Conservation (phyloP, 2,888 invertebrate species). For the Drosophila leonis region DNA sequence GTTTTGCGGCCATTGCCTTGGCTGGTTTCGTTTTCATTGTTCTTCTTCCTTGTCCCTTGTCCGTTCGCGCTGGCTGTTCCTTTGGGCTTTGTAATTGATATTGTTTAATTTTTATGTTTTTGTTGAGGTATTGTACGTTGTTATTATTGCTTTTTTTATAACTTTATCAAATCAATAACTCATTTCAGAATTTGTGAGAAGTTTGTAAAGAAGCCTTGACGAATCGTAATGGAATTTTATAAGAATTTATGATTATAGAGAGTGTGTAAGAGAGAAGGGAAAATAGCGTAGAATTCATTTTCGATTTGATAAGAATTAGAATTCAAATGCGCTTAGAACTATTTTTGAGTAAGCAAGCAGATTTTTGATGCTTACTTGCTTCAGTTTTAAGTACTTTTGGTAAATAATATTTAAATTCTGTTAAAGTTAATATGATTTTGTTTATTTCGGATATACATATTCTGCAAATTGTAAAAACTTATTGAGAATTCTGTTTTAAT, state of each 20-base stretch:
- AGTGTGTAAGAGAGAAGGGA: background rate
- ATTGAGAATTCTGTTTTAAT: too few species aligned
- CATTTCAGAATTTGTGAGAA: constrained; percentile 33
- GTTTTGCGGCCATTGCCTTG: constrained; percentile 39
- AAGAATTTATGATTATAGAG: background rate
- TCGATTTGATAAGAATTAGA: background rate
- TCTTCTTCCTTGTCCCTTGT: constrained; percentile 48
- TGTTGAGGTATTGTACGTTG: constrained; percentile 26
- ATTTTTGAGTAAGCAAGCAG: background rate
- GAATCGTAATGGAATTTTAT: constrained; percentile 22
- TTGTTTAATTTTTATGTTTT: constrained; percentile 51
- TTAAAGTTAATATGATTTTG: too few species aligned
- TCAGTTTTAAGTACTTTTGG: background rate
- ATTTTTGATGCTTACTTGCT: too few species aligned
- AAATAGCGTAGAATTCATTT: background rate
- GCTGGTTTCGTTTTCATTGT: constrained; percentile 60
- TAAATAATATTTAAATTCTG: too few species aligned
- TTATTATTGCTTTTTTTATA: constrained; percentile 16
- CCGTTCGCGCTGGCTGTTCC: constrained; percentile 43
- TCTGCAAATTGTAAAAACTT: too few species aligned
- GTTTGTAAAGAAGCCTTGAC: constrained; percentile 18
- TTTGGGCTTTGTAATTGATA: constrained; percentile 76
- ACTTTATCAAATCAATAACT: constrained; percentile 48
- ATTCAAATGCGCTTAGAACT: background rate
- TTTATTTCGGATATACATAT: too few species aligned